These are phyloP conservation scores for Gila orcuttii DNA, from an alignment of 2,113 vertebrate species.

Conservation along the genomic window DNA sequence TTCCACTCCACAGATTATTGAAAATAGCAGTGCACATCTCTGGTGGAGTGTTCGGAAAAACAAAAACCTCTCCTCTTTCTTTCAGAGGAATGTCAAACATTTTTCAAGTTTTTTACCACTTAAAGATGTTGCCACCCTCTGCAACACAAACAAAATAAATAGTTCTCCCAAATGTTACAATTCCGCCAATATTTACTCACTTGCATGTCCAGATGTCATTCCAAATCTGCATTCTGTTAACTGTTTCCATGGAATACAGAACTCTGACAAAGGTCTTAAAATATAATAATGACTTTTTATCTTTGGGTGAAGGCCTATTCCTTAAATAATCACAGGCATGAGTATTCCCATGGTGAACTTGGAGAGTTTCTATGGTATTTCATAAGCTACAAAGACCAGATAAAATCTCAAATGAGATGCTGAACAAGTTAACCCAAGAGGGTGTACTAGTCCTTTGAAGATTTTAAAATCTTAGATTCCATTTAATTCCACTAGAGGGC, in stretches of 20 bases:
- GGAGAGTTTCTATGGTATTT: constrained; percentile 7
- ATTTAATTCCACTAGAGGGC: constrained; percentile 16
- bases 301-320: not conserved
- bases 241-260: not conserved
- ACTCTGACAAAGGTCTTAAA: not conserved
- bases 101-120: not conserved
- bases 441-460: not conserved
- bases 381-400: constrained; percentile 2
- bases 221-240: not conserved
- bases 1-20: constrained; percentile 8
- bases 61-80: not conserved
- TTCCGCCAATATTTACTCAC: not conserved
- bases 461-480: not conserved
- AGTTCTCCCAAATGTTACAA: too few relatives aligned
- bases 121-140: not conserved
- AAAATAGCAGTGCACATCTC: not conserved
- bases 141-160: not conserved
- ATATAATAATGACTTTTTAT: not conserved
- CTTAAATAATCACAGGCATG: not conserved
- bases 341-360: not conserved
- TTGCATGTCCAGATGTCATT: not conserved
- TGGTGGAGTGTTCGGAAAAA: not conserved
- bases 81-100: not conserved
- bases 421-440: not conserved
- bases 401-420: not conserved